phyloP scores from a whole-genome alignment of 2,888 invertebrate species.

The Patella pellucida region DNA sequence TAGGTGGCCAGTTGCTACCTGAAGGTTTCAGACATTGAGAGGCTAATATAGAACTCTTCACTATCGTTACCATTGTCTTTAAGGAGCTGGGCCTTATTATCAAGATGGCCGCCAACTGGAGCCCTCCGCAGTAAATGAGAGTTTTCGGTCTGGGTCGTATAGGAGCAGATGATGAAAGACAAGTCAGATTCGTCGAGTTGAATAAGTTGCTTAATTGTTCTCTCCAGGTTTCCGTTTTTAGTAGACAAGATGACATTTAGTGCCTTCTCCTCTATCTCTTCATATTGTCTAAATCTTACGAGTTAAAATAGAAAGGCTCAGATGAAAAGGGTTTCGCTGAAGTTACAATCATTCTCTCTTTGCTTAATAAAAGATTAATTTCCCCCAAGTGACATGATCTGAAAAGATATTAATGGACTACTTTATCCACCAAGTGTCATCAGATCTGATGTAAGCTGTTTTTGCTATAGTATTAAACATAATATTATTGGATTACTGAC shows the following conservation, averaged over 20 bases:
- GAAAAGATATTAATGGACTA: constrained; percentile 5
- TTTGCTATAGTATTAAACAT: too few relatives aligned
- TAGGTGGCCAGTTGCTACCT: constrained; percentile 10
- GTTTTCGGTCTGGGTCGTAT: background rate
- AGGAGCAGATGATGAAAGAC: constrained; percentile 4
- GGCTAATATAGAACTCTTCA: constrained; percentile 10
- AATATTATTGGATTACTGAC: too few relatives aligned
- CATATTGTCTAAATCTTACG: constrained; percentile 7
- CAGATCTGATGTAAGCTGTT: too few relatives aligned
- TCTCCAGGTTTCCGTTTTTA: background rate
- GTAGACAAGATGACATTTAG: background rate
- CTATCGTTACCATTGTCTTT: constrained; percentile 1
- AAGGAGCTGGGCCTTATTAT: constrained; percentile 5
- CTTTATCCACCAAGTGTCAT: background rate
- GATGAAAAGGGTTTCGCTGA: background rate
- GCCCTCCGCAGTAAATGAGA: background rate
- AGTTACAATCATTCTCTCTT: constrained; percentile 3
- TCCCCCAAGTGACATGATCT: background rate
- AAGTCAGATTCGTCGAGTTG: background rate
- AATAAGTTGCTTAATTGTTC: constrained; percentile 9
- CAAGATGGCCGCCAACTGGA: constrained; percentile 11
- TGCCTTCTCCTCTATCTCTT: background rate
- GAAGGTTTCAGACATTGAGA: constrained; percentile 1
- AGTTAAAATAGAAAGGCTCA: constrained; percentile 10
- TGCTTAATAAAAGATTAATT: constrained; percentile 4